Evolutionary conservation across 2,113 vertebrate species (phyloP), one percentile per base, ranked within the genome.

Genomic region (Grammomys dolichurus): DNA sequence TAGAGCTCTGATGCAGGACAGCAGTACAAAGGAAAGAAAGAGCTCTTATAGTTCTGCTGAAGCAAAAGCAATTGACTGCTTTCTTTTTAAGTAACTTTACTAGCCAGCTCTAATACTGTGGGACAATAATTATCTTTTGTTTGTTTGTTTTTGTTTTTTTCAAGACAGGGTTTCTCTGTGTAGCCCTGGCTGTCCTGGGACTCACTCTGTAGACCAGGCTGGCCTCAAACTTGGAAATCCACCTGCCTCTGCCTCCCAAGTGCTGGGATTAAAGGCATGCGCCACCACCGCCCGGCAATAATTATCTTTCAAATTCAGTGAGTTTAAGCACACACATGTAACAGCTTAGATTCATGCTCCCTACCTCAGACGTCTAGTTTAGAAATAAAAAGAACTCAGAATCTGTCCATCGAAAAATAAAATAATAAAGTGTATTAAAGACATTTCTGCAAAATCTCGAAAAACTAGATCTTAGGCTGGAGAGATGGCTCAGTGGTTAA

Each of bases 301-400:
- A 8, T 65, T 65, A 33, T 36, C 51, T 72, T 73, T 40, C 43
- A 72, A n/a, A 78, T 67, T 82, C 33, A 51, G 73, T 88, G 60
- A 81, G 24, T 31, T 77, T 58, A 81, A 2, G 48, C 2, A 72
- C 26, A 10, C 8, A 33, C 1, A 5, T 54, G 78, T 56, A 78
- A 87, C 17, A n/a, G 63, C 76, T 69, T 58, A 54, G 85, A 91
- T 31, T 80, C 87, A 56, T 20, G 46, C 2, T 86, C 33, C 10
- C n/a, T 33, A 77, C 17, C 7, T 43, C 36, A 69, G 24, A 70
- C 70, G 80, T 89, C 63, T 70, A 87, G n/a, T 86, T 85, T 95
- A 81, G 54, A 94, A 69, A 88, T 84, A 85, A 94, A 93, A 58
- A 40, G 46, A 40, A 93, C 28, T 76, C 33, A 51, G 48, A n/a